Evolutionary conservation across 2,888 invertebrate genomes (phyloP).

Genomic region (Spodoptera picta): DNA sequence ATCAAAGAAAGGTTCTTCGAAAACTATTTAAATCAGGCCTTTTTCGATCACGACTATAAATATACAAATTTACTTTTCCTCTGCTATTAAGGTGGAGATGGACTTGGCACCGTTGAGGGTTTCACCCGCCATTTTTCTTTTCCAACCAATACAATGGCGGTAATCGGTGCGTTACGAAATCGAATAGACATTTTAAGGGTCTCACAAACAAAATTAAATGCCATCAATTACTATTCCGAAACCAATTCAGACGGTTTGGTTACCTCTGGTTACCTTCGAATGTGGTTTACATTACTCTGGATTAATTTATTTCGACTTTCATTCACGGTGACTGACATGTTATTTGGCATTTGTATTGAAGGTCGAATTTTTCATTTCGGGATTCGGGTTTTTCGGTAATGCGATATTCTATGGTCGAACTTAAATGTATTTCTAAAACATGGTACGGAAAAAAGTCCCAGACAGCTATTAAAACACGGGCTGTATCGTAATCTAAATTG

Average conservation of each 20-base stretch:
- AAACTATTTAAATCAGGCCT: background rate
- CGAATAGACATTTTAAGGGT: constrained; percentile 54
- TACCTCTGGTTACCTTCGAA: constrained; percentile 28
- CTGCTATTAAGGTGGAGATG: constrained; percentile 30
- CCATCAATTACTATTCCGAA: constrained; percentile 53
- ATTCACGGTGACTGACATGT: constrained; percentile 6
- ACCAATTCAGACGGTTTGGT: constrained; percentile 42
- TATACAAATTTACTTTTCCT: constrained; percentile 15
- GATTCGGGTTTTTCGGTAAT: too few relatives aligned
- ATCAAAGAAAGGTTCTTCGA: background rate
- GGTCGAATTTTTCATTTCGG: background rate
- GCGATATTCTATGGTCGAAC: too few relatives aligned
- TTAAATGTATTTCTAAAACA: too few relatives aligned
- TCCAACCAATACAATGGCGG: constrained; percentile 28
- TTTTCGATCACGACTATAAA: constrained; percentile 1
- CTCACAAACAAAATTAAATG: constrained; percentile 58
- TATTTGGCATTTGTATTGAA: constrained; percentile 9
- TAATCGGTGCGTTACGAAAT: constrained; percentile 53
- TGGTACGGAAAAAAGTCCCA: too few relatives aligned
- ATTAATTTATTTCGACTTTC: constrained; percentile 46
- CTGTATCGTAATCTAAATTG: too few relatives aligned
- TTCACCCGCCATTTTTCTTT: constrained; percentile 45
- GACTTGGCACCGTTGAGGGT: constrained; percentile 20
- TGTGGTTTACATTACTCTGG: constrained; percentile 41
- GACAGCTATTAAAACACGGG: too few relatives aligned